Evolutionary conservation across 2,888 invertebrate species (phyloP), one percentile per base, ranked within the genome.

Genomic region (Hyposoter didymator): DNA sequence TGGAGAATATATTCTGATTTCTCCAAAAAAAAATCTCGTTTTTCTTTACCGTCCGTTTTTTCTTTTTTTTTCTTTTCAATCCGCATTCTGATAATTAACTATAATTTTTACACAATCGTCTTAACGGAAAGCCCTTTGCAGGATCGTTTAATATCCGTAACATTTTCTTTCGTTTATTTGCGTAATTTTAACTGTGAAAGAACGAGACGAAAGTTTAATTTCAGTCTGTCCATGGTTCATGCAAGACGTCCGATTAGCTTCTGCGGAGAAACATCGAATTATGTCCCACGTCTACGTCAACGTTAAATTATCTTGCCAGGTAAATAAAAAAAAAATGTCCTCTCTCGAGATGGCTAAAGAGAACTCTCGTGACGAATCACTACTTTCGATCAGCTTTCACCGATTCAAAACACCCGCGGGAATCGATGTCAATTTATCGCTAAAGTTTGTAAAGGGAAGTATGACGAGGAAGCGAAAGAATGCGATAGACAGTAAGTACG

Each of bases 341-440:
- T 67, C 75, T 55, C 78, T 78, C 81, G 69, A 47, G 70, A 79
- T 72, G 76, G 74, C 75, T 81, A 67, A 67, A 70, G 84, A 70
- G 78, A 73, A 66, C 59, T 80, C 82, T 85, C 74, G 84, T 85
- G 83, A 87, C 82, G 86, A 80, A 84, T 85, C 84, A 79, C 43
- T 28, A 84, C 85, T 87, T 85, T 87, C 87, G 85, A 87, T 87
- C 85, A 78, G 85, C 87, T 87, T 87, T 87, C 87, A 87, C 87
- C 87, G 84, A 64, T 84, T 64, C 78, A 67, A 79, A 45, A 64
- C 81, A 52, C 45, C 76, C 66, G 69, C 66, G 69, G 73, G 78
- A 79, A 87, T 82, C 78, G 80, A 86, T 75, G 78, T 82, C 78
- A 75, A 81, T 84, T 81, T 78, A 81, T 87, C 70, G 78, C 70